These are phyloP conservation scores for Pseudococcus longispinus DNA, from an alignment of 2,888 invertebrate genomes.

Conservation along the genomic window DNA sequence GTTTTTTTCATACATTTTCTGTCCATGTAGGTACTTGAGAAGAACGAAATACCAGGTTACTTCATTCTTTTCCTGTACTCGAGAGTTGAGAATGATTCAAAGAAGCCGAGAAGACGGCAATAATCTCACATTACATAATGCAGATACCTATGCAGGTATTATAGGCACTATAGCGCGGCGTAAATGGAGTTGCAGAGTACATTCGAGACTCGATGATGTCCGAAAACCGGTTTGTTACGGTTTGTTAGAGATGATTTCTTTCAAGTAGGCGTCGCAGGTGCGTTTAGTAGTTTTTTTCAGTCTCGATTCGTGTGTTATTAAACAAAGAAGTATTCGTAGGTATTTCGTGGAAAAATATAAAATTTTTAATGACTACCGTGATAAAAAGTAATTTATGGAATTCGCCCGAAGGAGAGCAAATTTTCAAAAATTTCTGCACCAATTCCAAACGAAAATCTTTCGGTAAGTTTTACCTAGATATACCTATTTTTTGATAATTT, in stretches of 20 bases:
- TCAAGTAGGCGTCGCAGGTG: not conserved
- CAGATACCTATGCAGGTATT: not conserved
- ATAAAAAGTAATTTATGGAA: slow-evolving; percentile 37
- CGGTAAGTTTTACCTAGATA: slow-evolving; percentile 58
- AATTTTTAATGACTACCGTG: slow-evolving; percentile 25
- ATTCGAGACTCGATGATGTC: not conserved
- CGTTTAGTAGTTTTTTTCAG: not conserved
- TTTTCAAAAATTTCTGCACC: slow-evolving; percentile 5
- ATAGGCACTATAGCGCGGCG: not conserved
- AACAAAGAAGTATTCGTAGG: not conserved
- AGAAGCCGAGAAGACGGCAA: not conserved
- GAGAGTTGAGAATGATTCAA: no score
- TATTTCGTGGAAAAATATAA: not conserved
- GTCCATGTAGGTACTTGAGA: no score
- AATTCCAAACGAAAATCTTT: slow-evolving; percentile 60
- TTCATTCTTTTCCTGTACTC: no score
- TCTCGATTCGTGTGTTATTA: not conserved
- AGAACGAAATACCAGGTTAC: no score
- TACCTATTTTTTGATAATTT: no score
- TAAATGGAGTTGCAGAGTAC: not conserved
- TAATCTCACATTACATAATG: not conserved
- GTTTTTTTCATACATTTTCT: no score
- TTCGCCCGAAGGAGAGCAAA: slow-evolving; percentile 13
- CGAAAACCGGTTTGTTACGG: slow-evolving; percentile 25
- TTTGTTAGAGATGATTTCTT: not conserved